Evolutionary conservation across 1,140 invertebrate genomes (phyloP).

Genomic region (Thereuonema tuberculata): DNA sequence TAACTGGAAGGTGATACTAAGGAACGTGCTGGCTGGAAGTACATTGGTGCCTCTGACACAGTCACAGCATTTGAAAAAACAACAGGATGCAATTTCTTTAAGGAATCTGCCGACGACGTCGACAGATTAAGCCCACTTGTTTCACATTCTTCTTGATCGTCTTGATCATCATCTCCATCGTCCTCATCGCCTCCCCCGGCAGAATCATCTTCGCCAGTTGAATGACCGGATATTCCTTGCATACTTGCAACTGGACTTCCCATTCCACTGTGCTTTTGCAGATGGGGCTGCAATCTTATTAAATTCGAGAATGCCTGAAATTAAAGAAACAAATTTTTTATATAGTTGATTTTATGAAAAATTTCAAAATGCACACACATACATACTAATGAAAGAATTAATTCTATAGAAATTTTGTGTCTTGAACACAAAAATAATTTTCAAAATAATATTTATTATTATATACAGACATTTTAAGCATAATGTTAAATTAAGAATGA

Average conservation of each 20-base stretch:
- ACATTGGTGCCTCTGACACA: background rate
- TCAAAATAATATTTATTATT: too few relatives aligned
- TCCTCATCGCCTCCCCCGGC: background rate
- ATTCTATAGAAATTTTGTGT: too few relatives aligned
- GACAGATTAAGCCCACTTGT: background rate
- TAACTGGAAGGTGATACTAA: background rate
- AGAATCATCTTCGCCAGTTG: background rate
- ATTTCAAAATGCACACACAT: too few relatives aligned
- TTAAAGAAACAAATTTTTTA: too few relatives aligned
- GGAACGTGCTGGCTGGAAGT: background rate
- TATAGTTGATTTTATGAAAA: too few relatives aligned
- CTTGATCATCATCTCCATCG: background rate
- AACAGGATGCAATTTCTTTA: background rate
- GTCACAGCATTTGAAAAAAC: background rate
- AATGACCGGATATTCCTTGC: background rate
- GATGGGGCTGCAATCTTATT: constrained; percentile 48
- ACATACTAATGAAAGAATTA: too few relatives aligned
- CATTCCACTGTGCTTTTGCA: constrained; percentile 43
- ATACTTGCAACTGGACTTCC: background rate
- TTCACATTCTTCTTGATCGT: background rate
- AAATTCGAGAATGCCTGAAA: constrained; percentile 49
- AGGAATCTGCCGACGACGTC: background rate
- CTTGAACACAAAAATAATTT: too few relatives aligned
- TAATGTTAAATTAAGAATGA: too few relatives aligned
- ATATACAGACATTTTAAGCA: too few relatives aligned